Percentiles rank a stretch among this genome's conserved stretches.
These are phyloP conservation scores for Drosophila borealis DNA, from an alignment of 2,888 invertebrate species.

Conservation along the genomic window DNA sequence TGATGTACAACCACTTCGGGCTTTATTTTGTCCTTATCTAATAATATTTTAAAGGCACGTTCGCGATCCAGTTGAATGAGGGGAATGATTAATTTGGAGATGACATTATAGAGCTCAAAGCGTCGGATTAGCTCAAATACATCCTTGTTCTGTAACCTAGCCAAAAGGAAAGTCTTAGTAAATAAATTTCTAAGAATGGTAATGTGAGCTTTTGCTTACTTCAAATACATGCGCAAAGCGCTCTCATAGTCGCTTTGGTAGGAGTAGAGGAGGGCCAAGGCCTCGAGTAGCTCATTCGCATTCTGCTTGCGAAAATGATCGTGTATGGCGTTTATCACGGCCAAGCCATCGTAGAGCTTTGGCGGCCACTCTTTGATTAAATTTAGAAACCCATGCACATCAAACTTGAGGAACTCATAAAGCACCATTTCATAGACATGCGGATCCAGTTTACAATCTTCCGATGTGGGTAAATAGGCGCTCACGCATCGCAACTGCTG, in stretches of 20 bases:
- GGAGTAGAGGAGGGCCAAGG: slow-evolving; percentile 95
- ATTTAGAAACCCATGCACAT: slow-evolving; percentile 92
- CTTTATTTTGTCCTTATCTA: slow-evolving; percentile 90
- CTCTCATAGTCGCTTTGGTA: slow-evolving; percentile 95
- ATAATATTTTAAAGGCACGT: slow-evolving; percentile 92
- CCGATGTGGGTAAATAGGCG: slow-evolving; percentile 91
- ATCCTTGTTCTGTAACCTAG: slow-evolving; percentile 92
- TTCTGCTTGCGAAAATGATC: slow-evolving; percentile 91
- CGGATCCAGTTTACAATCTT: slow-evolving; percentile 90
- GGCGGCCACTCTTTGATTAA: slow-evolving; percentile 96
- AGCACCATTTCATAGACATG: slow-evolving; percentile 97
- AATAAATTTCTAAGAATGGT: neutral
- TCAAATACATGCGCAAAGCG: slow-evolving; percentile 95
- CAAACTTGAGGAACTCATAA: slow-evolving; percentile 94
- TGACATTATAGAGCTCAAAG: slow-evolving; percentile 92
- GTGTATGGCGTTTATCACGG: slow-evolving; percentile 94
- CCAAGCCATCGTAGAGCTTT: slow-evolving; percentile 91
- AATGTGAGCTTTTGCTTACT: slow-evolving; percentile 85
- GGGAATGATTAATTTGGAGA: slow-evolving; percentile 94
- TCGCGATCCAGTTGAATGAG: slow-evolving; percentile 94
- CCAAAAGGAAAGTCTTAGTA: neutral
- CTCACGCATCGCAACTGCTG: slow-evolving; percentile 93
- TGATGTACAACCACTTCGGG: slow-evolving; percentile 93
- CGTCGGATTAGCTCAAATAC: slow-evolving; percentile 95
- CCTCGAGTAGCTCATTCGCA: slow-evolving; percentile 92